A percentile compares a stretch with the other conserved stretches of the same genome.
Evolutionary conservation across 2,888 invertebrate species (phyloP).

Genomic region (Drosophila acutilabella): DNA sequence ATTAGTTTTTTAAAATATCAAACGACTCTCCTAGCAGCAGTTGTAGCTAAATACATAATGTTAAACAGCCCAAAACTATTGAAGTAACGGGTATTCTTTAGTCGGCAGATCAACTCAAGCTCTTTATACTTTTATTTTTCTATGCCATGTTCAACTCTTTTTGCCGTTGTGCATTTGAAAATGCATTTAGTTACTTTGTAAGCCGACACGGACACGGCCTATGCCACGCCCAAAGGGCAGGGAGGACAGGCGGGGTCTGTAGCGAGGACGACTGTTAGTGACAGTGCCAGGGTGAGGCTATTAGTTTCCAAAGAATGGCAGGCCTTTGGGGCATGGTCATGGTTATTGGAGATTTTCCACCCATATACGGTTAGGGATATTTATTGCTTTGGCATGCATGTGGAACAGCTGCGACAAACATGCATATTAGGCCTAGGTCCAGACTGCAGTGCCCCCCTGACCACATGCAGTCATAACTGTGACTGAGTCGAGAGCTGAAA

Average conservation of each 20-base stretch:
- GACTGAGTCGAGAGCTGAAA: conserved; percentile 25
- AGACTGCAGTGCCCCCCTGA: conserved; percentile 7
- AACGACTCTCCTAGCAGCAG: no score
- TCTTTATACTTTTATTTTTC: conserved; percentile 17
- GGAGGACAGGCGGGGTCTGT: not conserved
- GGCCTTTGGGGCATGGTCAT: conserved; percentile 57
- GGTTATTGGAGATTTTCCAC: conserved; percentile 78
- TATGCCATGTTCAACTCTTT: conserved; percentile 28
- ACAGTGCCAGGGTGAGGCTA: conserved; percentile 47
- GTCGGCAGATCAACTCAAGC: not conserved
- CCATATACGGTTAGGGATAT: conserved; percentile 71
- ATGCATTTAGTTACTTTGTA: conserved; percentile 80
- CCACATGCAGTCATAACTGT: conserved; percentile 49
- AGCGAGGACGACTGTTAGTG: conserved; percentile 6
- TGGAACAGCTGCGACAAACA: conserved; percentile 80
- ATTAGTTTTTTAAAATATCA: no score
- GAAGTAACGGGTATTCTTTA: not conserved
- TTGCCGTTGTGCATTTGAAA: conserved; percentile 69
- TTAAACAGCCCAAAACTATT: no score
- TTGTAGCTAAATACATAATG: no score
- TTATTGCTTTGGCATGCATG: conserved; percentile 81
- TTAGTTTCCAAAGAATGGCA: conserved; percentile 59
- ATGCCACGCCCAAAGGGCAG: conserved; percentile 26
- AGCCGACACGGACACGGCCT: conserved; percentile 61
- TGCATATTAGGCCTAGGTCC: conserved; percentile 72